Base-by-base conservation (phyloP, 2,113 vertebrate genomes). In the Desmodus rotundus region DNA sequence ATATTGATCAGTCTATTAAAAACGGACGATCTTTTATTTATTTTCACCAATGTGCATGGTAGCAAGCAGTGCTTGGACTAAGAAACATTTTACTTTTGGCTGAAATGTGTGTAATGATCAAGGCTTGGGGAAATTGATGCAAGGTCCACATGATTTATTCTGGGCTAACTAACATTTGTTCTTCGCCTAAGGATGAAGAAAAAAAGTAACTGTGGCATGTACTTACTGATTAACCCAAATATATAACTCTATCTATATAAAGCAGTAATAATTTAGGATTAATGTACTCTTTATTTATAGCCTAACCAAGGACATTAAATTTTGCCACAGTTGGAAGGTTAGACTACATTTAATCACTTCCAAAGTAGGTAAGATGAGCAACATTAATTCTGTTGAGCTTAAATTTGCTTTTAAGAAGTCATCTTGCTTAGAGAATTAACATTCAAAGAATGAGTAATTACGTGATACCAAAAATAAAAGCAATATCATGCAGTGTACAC, bases 341-440 rank as follows among this genome's bases (percentile, higher is more conserved):
- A 94, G 77, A 17, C 82, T 96, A 47, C 80, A 94, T 92, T 97
- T 92, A 96, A 94, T 97, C 84, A 95, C 96, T 96, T 96, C 77
- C 33, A 76, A 5, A 90, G 68, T 52, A 93, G 70, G 43, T 94
- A 67, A 95, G 67, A 95, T 78, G 92, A 95, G 65, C 80, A 94
- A 58, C 84, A 94, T 95, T 86, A 95, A 95, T 94, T 96, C 89
- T 82, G 36, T 63, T 88, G 84, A 65, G 26, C 41, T 95, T 93
- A 90, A 97, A 95, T 93, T 93, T 95, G 47, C 77, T 95, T 95
- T 93, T 82, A 95, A 94, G 77, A 74, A 97, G 43, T 96, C 77
- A 88, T 91, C 80, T 70, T 96, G 31, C 80, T 93, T 90, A 77
- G 70, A 63, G 36, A 95, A 95, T 95, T 96, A 95, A 77, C 77